Evolutionary conservation across 1,140 invertebrate genomes (phyloP).

Genomic region (Cydia splendana): DNA sequence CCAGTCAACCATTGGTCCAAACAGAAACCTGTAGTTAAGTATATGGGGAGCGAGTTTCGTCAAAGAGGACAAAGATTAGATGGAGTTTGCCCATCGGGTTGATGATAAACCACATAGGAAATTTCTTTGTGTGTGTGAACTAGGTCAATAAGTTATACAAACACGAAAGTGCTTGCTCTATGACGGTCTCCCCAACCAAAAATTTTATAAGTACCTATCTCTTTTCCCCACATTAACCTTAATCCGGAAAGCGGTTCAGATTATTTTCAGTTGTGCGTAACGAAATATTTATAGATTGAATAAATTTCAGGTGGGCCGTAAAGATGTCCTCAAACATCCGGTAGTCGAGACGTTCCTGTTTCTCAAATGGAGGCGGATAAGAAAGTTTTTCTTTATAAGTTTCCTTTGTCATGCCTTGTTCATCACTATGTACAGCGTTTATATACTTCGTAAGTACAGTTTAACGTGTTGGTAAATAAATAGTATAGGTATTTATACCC

Average conservation of each 20-base stretch:
- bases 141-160: no score
- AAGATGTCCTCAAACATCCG: constrained; percentile 88
- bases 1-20: no score
- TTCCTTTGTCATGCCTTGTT: constrained; percentile 89
- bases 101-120: no score
- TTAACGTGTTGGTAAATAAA: constrained; percentile 35
- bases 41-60: no score
- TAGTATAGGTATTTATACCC: constrained; percentile 27
- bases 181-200: no score
- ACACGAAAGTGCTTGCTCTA: no score
- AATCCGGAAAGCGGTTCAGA: background rate
- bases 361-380: constrained; percentile 89
- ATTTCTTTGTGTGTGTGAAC: no score
- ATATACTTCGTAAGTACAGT: constrained; percentile 81
- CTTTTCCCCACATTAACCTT: no score
- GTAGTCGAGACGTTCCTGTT: constrained; percentile 90
- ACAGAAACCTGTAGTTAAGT: no score
- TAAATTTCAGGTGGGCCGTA: constrained; percentile 83
- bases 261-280: background rate
- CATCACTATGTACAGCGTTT: constrained; percentile 86
- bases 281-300: background rate
- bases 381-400: constrained; percentile 91
- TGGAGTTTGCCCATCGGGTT: no score
- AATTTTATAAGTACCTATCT: no score
- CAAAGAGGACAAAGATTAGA: no score